Conservation (phyloP, 2,113 vertebrate genomes). For the Brevimyrus niger region DNA sequence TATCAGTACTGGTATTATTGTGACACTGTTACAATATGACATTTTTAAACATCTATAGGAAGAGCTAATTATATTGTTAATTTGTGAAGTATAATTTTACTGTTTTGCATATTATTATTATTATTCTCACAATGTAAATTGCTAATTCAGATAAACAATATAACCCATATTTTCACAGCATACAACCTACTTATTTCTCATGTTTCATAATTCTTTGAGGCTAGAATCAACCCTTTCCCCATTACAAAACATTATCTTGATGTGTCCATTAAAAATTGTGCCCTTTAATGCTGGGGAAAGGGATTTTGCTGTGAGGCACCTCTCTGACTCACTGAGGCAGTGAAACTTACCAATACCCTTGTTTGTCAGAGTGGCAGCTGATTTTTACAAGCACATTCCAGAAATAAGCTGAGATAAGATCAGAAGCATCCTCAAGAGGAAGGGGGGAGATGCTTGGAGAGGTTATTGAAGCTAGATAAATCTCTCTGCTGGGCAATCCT, state of each 20-base stretch:
- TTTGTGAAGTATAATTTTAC: background rate
- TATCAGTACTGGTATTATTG: background rate
- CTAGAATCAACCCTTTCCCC: background rate
- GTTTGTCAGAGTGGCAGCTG: background rate
- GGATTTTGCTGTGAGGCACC: background rate
- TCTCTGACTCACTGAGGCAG: background rate
- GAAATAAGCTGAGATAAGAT: background rate
- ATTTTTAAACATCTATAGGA: background rate
- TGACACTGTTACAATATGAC: background rate
- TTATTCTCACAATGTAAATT: background rate
- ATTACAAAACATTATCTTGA: background rate
- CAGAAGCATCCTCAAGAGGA: background rate
- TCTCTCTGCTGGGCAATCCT: background rate
- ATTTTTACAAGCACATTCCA: constrained; percentile 10
- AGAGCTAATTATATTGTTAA: background rate
- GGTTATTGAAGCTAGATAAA: background rate
- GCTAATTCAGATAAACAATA: background rate
- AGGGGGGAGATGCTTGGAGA: background rate
- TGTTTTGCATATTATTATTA: background rate
- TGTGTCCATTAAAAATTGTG: background rate
- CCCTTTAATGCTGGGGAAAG: background rate
- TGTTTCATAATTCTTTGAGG: background rate
- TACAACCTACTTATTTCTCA: background rate
- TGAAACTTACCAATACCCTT: background rate
- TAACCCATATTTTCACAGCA: background rate